Base-by-base conservation (phyloP, 2,888 invertebrate species). In the Encarsia formosa region DNA sequence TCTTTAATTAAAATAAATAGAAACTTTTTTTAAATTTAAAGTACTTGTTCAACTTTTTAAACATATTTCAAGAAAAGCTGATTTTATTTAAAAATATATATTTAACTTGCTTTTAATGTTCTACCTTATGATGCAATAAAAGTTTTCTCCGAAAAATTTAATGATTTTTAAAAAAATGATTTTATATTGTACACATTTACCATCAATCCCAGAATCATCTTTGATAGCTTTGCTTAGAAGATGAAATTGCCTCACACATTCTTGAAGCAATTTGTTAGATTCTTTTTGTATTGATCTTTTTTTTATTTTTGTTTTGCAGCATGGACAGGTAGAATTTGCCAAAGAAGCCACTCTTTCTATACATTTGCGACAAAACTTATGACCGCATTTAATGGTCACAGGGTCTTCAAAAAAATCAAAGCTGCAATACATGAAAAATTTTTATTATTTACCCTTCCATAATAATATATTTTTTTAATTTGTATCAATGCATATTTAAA, bases 311-410 rank as follows among this genome's bases (percentile, higher is more conserved):
- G 38, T 35, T 4, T 63, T 63, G 43, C 69, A 69, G 13, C 65
- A 45, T 23, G 69, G 65, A 48, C 70, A 69, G 5, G n/a, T 26
- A 4, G 60, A 39, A 15, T 48, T 22, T 37, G 55, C 57, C 15
- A 49, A 60, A 5, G 38, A 29, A 2, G 65, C 15, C 4, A 65
- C 44, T 15, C n/a, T 48, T 18, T 52, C 45, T 11, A 67, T 63
- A 24, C 69, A 70, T 0, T 18, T 8, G 4, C 44, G 49, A 46
- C 70, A 70, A 37, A 64, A 69, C 24, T 60, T 59, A 47, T 69
- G 69, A 1, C 65, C 65, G 41, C 69, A 70, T 18, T 48, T 39
- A 29, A 66, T 63, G 48, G 55, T 61, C 16, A 60, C 54, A 4
- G 67, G 60, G 3, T 63, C 48, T 13, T 49, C 42, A 19, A 67